phyloP scores from a whole-genome alignment of 2,797 vertebrate species.

The Danio jaintianensis region DNA sequence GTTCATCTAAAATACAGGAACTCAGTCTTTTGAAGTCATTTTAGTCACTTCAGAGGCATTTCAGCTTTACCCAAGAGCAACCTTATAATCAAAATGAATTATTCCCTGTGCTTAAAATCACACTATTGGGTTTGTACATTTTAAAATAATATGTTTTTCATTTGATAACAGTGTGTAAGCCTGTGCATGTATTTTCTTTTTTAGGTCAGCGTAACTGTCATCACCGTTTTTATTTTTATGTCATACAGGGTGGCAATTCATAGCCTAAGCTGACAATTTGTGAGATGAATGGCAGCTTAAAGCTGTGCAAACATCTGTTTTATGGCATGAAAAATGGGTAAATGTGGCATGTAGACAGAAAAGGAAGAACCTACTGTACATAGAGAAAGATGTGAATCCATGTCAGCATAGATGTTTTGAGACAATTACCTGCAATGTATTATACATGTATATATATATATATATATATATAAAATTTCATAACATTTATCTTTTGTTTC shows the following conservation, averaged over 20 bases:
- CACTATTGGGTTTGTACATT: neutral
- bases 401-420: neutral
- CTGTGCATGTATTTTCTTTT: neutral
- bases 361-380: neutral
- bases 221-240: neutral
- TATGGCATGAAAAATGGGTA: constrained; percentile 16
- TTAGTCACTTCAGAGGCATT: neutral
- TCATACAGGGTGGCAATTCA: neutral
- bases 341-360: neutral
- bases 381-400: neutral
- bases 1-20: neutral
- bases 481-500: neutral
- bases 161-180: neutral
- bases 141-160: neutral
- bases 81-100: constrained; percentile 1
- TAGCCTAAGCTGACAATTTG: constrained; percentile 23
- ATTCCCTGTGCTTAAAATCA: constrained; percentile 14
- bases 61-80: neutral
- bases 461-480: too few species aligned
- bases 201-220: constrained; percentile 6
- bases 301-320: constrained; percentile 46
- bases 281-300: constrained; percentile 23
- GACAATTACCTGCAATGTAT: neutral
- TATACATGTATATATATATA: too few species aligned
- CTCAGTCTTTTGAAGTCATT: neutral